Evolutionary conservation across 2,888 invertebrate genomes (phyloP).

Genomic region (Lasioglossum lativentre): DNA sequence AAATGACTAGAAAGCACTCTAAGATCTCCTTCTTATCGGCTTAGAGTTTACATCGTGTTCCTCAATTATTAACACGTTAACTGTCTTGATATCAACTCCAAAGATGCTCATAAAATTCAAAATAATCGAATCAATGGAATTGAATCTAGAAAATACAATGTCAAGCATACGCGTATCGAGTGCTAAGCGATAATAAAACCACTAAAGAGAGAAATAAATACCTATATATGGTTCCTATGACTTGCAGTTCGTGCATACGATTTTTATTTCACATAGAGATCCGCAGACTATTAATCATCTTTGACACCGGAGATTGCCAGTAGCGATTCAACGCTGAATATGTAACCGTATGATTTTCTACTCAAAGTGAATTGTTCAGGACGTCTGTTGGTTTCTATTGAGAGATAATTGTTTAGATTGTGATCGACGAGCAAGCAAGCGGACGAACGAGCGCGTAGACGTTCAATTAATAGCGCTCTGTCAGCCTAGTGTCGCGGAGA

Average conservation of each 20-base stretch:
- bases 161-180: too few species aligned
- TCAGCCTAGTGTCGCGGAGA: constrained; percentile 54
- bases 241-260: not conserved
- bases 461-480: constrained; percentile 41
- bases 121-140: not conserved
- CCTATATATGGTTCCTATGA: not conserved
- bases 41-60: not conserved
- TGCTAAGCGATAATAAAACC: too few species aligned
- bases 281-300: not conserved
- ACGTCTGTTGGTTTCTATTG: not conserved
- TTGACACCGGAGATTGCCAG: not conserved
- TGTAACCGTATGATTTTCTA: not conserved
- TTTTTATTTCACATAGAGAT: not conserved
- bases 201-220: not conserved
- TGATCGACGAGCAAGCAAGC: not conserved
- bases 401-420: constrained; percentile 1
- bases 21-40: not conserved
- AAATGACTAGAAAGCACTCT: constrained; percentile 32
- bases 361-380: not conserved
- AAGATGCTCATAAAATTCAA: not conserved
- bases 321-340: not conserved
- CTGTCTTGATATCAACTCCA: not conserved
- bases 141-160: too few species aligned
- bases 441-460: not conserved
- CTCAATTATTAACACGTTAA: too few species aligned